phyloP scores from a whole-genome alignment of 92 coral and sea anemone species.

The Phymanthus crucifer region DNA sequence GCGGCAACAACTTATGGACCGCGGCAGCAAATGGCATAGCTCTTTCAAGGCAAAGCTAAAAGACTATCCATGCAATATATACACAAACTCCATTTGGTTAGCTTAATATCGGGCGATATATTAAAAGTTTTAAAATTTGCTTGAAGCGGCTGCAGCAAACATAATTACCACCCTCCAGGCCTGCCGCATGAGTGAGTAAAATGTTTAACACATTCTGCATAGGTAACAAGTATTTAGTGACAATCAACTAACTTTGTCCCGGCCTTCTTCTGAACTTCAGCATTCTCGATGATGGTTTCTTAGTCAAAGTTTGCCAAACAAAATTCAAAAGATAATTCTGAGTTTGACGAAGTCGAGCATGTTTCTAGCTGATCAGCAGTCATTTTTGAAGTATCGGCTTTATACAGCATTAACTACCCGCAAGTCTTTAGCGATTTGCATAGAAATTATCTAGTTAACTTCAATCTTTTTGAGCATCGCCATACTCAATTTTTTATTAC shows the following conservation, averaged over 20 bases:
- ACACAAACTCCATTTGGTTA: too few species aligned
- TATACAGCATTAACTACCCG: background rate
- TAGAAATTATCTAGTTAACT: conserved; percentile 1
- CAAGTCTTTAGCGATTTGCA: background rate
- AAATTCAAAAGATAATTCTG: background rate
- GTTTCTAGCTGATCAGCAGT: background rate
- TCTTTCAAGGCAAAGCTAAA: background rate
- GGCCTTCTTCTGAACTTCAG: background rate
- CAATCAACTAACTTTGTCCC: conserved; percentile 3
- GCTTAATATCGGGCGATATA: too few species aligned
- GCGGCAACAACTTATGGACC: background rate
- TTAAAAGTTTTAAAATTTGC: too few species aligned
- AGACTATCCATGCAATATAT: background rate
- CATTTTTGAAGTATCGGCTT: background rate
- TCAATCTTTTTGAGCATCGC: background rate
- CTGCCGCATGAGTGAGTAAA: too few species aligned
- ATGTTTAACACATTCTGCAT: too few species aligned
- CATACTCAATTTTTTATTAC: background rate
- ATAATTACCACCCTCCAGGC: too few species aligned
- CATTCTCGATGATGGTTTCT: background rate
- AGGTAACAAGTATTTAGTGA: background rate
- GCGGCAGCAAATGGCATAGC: background rate
- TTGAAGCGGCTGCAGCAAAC: too few species aligned
- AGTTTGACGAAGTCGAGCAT: background rate
- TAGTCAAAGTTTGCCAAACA: background rate